A percentile compares a stretch with the other conserved stretches of the same genome.
Conservation (phyloP, 1,140 invertebrate genomes). For the Oscheius sp. region DNA sequence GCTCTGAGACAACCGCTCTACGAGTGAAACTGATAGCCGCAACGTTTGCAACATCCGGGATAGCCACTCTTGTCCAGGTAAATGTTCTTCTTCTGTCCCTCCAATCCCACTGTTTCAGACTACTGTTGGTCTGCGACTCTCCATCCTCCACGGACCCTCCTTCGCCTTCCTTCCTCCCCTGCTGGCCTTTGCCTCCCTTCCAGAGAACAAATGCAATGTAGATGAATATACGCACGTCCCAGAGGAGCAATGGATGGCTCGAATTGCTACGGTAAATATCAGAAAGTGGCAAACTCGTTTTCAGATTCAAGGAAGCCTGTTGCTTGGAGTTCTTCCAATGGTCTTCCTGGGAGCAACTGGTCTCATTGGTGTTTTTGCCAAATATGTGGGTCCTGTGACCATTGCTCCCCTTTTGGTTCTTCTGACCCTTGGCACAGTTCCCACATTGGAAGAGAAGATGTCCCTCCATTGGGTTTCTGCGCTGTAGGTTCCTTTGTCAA, state of each 20-base stretch:
- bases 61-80: slow-evolving; percentile 37
- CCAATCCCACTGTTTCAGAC: not conserved
- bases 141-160: slow-evolving; percentile 42
- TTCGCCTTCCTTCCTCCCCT: slow-evolving; percentile 44
- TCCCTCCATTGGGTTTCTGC: slow-evolving; percentile 56
- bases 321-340: slow-evolving; percentile 50
- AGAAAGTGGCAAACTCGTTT: not conserved
- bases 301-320: slow-evolving; percentile 53
- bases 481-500: slow-evolving; percentile 47
- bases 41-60: slow-evolving; percentile 40
- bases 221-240: slow-evolving; percentile 1
- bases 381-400: slow-evolving; percentile 55
- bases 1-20: slow-evolving; percentile 18
- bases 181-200: slow-evolving; percentile 28
- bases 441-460: slow-evolving; percentile 50
- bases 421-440: slow-evolving; percentile 52
- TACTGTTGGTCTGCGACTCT: slow-evolving; percentile 23
- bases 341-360: slow-evolving; percentile 55
- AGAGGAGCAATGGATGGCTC: slow-evolving; percentile 11
- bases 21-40: slow-evolving; percentile 40
- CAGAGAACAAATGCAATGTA: slow-evolving; percentile 21
- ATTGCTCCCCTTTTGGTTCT: slow-evolving; percentile 53
- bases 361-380: slow-evolving; percentile 60
- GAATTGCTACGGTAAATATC: slow-evolving; percentile 1
- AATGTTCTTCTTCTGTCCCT: slow-evolving; percentile 22